Evolutionary conservation across 2,888 invertebrate genomes (phyloP), one percentile per base, ranked within the genome.

Genomic region (Scotopteryx bipunctaria): DNA sequence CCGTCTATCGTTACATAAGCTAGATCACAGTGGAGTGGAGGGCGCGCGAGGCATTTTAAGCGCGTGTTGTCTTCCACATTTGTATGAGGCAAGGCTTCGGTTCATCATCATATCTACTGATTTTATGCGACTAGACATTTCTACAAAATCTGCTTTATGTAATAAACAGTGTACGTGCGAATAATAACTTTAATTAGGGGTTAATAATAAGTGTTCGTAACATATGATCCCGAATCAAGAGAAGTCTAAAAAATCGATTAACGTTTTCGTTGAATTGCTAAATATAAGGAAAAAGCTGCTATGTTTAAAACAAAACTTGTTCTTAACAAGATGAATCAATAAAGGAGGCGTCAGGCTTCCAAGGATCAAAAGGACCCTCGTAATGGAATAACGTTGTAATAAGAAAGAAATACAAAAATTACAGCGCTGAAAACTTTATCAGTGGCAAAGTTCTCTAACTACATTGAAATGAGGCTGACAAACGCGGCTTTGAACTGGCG

Each of bases 1-100:
- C 1, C 23, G 38, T 43, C 29, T 33, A 3, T 14, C 8, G n/a
- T 52, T 45, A 45, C 40, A 51, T 45, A 51, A 51, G 43, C 38
- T 49, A 43, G 43, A 49, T 19, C 23, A 23, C 16, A 43, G 23
- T 0, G 16, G 14, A 13, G 13, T 3, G 14, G 5, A n/a, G n/a
- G 15, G n/a, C 17, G 38, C 19, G 6, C 29, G 16, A 16, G 16
- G 16, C 15, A 41, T 9, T 15, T 5, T 2, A 21, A 17, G 8
- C 21, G 42, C 37, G 17, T 41, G 19, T 16, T 31, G 29, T 5
- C 17, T 11, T n/a, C 32, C 14, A 19, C 23, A 31, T 27, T 45
- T 9, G n/a, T 25, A 25, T 32, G 13, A 4, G 2, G 11, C 15
- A 21, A 33, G 25, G 25, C 32, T 11, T 25, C 6, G n/a, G 25